These are phyloP conservation scores for Sitta europaea DNA, from an alignment of 2,113 vertebrate species.

Conservation along the genomic window DNA sequence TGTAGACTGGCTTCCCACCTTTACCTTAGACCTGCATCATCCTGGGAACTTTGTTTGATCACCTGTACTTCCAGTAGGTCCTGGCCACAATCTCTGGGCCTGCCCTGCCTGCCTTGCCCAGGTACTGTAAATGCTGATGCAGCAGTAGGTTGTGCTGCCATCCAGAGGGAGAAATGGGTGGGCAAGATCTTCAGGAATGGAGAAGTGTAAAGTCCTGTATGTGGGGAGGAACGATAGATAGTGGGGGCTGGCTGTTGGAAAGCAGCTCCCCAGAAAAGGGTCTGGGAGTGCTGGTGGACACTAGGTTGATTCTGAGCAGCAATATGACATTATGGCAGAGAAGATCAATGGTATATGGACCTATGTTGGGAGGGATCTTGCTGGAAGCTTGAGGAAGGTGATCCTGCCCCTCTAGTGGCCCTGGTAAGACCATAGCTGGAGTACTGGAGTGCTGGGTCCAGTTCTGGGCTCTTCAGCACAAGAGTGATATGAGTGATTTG, in stretches of 20 bases:
- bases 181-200: background rate
- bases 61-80: background rate
- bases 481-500: background rate
- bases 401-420: background rate
- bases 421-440: background rate
- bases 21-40: background rate
- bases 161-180: background rate
- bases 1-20: background rate
- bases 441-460: background rate
- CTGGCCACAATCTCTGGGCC: background rate
- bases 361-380: background rate
- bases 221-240: accelerated
- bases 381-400: background rate
- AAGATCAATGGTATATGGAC: background rate
- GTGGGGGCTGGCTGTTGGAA: background rate
- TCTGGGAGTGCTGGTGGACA: background rate
- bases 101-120: background rate
- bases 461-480: background rate
- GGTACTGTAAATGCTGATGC: background rate
- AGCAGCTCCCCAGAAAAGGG: background rate
- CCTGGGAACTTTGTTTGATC: background rate
- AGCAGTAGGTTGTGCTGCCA: background rate
- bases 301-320: background rate
- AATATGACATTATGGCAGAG: background rate
- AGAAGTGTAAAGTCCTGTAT: background rate